Base-by-base conservation (phyloP, 2,113 vertebrate species). In the Calonectris borealis region DNA sequence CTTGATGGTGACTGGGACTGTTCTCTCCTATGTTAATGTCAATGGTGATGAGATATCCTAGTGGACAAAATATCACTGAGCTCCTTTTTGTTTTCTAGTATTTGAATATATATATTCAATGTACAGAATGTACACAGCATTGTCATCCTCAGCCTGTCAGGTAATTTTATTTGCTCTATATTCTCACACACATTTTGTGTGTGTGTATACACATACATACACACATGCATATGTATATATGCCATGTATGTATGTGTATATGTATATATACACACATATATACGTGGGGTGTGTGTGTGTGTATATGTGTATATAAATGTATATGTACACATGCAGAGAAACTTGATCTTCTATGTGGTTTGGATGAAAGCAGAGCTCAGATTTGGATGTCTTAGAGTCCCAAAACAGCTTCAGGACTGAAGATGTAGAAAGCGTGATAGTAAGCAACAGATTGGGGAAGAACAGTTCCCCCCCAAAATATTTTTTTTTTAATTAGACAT, bases 241-340 rank as follows among this genome's bases (percentile, higher is more conserved):
- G 71, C 3, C 32, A 19, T 24, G 2, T 60, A 7, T 32, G 22
- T 34, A 29, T 38, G 9, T 18, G 25, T 51, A 27, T 46, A 31
- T 40, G 5, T 10, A 44, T 60, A 51, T 9, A 26, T 10, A 8
- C 5, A 20, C 18, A 46, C 2, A 38, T 10, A 26, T 17, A 22
- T 31, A 11, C 1, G 0, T 31, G 14, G 11, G 14, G 11, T 4
- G 7, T 20, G 44, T 11, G 2, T 7, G 11, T 25, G 6, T 57
- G 18, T 31, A 11, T 7, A 20, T 7, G 14, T 55, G 17, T 36
- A 2, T 38, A 29, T 31, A 48, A 69, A 60, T 60, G 29, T n/a
- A 11, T 32, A 22, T 42, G 44, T 51, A 16, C 10, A 21, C 16
- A 16, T 11, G 9, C 32, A 54, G 48, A 54, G 48, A 52, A 72